phyloP scores from a whole-genome alignment of 92 coral and sea anemone genomes.

The Palythoa grandiflora region DNA sequence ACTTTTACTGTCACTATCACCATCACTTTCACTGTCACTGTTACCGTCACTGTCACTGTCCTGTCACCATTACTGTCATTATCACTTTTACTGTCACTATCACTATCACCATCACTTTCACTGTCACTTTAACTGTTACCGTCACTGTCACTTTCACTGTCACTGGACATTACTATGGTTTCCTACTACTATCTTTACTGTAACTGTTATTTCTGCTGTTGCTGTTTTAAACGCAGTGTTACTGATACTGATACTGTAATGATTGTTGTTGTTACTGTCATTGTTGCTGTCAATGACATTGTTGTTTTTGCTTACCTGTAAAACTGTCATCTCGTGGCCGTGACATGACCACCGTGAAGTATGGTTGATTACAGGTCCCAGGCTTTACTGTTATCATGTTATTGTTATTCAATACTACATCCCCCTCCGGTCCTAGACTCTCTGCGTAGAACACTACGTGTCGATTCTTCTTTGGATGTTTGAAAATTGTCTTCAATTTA shows the following conservation, averaged over 20 bases:
- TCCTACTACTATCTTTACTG: not conserved
- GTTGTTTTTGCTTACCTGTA: conserved; percentile 43
- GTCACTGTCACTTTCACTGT: not conserved
- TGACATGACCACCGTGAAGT: conserved; percentile 66
- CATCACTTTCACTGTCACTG: not conserved
- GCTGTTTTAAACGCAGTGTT: not conserved
- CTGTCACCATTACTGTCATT: not conserved
- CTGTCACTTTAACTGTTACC: conserved; percentile 43
- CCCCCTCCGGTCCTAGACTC: conserved; percentile 82
- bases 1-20: not conserved
- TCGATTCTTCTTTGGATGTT: conserved; percentile 94
- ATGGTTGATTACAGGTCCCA: conserved; percentile 81
- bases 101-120: not conserved
- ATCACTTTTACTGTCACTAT: not conserved
- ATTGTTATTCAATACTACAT: conserved; percentile 79
- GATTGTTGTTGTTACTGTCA: too few species aligned
- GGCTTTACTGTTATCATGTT: conserved; percentile 91
- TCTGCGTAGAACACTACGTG: conserved; percentile 98
- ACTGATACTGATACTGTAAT: not conserved
- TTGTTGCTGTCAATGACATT: not conserved
- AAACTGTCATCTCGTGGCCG: conserved; percentile 63
- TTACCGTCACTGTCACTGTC: not conserved
- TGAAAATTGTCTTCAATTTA: conserved; percentile 94
- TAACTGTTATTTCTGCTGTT: not conserved
- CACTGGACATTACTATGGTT: not conserved